Base-by-base conservation (phyloP, 2,797 vertebrate genomes). In the Alectoris magna region DNA sequence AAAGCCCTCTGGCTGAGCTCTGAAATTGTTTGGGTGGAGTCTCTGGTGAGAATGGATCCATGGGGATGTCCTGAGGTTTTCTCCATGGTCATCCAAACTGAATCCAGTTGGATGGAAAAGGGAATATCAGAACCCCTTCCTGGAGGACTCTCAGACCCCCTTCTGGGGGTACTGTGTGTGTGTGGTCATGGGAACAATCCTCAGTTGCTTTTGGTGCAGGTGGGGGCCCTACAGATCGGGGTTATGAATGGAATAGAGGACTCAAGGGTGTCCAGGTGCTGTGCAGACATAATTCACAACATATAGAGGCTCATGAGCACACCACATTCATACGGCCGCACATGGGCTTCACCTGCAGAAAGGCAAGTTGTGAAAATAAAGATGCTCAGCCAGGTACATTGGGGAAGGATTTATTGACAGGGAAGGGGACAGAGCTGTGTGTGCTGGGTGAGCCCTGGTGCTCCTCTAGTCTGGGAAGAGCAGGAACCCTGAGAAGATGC, bases 401-500 rank as follows among this genome's bases (percentile, higher is more conserved):
- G 16, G 51, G 27, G 27, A 53, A 17, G 51, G 51, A 53, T 53
- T 53, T 53, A 53, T 53, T 53, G 51, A 51, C 44, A 59, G 67
- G 38, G 46, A 73, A 59, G 59, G 43, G 5, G 0, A 3, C 63
- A 56, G 48, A 22, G 0, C 2, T 10, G 0, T 0, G 53, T 2
- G 0, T 15, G 74, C 46, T 44, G 60, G 11, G 11, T 23, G 41
- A 27, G 67, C 53, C 48, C 7, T 19, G 63, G 10, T 43, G 31
- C 5, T 46, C 11, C 31, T 31, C 93, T 98, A 98, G 68, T 98
- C 97, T 0, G 98, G 97, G 66, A 98, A 98, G 49, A 99, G 95
- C 91, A 98, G 96, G 93, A 99, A 98, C 19, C 98, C 98, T 0
- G 98, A 98, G 97, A 99, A 99, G 91, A 98, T 51, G 7, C 98